Evolutionary conservation across 2,797 vertebrate species (phyloP).

Genomic region (Acipenser oxyrinchus): DNA sequence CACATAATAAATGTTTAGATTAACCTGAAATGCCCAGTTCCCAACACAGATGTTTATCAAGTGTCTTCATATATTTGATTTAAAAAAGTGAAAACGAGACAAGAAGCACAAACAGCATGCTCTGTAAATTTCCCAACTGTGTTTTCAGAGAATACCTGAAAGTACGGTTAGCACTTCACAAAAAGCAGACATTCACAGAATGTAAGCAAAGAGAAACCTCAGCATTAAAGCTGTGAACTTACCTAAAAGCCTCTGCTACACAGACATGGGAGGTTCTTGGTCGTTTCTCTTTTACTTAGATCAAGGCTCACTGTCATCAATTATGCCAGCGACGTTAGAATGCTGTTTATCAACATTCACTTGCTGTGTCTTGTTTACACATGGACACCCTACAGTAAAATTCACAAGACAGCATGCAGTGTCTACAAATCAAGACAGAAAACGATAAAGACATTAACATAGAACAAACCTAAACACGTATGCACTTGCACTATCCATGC

Average conservation of each 20-base stretch:
- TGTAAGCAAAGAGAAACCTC: background rate
- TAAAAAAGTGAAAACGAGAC: no score
- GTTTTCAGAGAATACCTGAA: background rate
- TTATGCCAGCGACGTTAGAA: background rate
- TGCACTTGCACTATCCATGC: background rate
- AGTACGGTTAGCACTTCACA: background rate
- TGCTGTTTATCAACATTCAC: slow-evolving; percentile 19
- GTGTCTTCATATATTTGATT: no score
- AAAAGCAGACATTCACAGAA: background rate
- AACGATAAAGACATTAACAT: no score
- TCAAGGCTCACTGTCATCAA: no score
- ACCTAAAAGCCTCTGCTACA: background rate
- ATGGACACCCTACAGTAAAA: slow-evolving; percentile 11
- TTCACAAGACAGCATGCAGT: background rate
- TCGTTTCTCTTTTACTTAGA: slow-evolving; percentile 4
- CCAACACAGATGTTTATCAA: no score
- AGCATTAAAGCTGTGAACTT: background rate
- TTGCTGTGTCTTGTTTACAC: background rate
- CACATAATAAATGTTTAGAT: no score
- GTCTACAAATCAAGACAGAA: no score
- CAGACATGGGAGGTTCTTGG: background rate
- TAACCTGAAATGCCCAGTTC: no score
- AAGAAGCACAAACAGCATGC: no score
- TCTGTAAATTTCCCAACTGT: no score
- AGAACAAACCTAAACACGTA: slow-evolving; percentile 4